These are phyloP conservation scores for Neoseiulus cucumeris DNA, from an alignment of 1,140 invertebrate species.

Conservation along the genomic window DNA sequence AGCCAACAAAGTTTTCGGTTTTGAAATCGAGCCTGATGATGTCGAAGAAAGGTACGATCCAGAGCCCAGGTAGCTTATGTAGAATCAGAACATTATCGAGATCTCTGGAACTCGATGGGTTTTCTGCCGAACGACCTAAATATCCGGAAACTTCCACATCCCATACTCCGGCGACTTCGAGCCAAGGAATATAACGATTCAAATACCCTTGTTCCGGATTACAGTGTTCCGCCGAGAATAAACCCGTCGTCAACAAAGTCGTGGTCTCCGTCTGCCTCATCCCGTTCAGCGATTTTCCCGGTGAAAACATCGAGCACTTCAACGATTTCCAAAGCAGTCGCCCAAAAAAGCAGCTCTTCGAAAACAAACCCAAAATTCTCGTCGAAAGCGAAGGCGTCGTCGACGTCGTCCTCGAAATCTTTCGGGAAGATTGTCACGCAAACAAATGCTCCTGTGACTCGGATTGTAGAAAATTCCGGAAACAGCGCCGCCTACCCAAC, in stretches of 20 bases:
- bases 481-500: neutral
- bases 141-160: no score
- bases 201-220: no score
- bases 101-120: no score
- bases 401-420: neutral
- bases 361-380: neutral
- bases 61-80: neutral
- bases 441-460: neutral
- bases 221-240: no score
- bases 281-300: neutral
- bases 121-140: no score
- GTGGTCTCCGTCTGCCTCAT: neutral
- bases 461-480: neutral
- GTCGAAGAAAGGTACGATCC: neutral
- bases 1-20: constrained; percentile 3
- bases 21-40: constrained; percentile 4
- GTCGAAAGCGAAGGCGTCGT: neutral
- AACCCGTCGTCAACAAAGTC: no score
- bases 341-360: neutral
- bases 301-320: neutral
- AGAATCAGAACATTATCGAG: neutral
- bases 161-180: no score
- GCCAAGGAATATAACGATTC: no score
- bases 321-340: neutral
- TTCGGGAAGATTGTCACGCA: neutral